These are phyloP conservation scores for Piliocolobus tephrosceles DNA, from an alignment of 2,113 vertebrate genomes.

Conservation along the genomic window DNA sequence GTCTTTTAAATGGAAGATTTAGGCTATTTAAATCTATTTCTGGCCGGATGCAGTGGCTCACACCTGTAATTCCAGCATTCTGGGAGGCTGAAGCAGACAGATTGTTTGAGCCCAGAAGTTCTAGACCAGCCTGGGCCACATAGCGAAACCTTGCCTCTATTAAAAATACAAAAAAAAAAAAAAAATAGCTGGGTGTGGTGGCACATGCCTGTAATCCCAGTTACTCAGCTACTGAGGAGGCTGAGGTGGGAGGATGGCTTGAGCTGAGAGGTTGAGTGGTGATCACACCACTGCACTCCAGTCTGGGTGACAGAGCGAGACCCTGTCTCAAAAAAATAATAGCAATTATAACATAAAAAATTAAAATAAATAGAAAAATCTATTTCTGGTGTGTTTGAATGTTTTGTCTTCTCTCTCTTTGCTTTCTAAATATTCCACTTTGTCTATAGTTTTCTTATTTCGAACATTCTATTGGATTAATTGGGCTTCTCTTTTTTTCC, in stretches of 20 bases:
- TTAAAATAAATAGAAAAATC: background rate
- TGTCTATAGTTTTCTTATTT: background rate
- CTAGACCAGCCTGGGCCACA: background rate
- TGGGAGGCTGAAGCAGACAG: background rate
- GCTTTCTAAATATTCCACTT: background rate
- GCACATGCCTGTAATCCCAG: background rate
- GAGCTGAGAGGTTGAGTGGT: background rate
- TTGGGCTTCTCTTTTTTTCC: background rate
- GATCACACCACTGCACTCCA: background rate
- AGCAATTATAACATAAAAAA: no score
- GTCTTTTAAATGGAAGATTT: slow-evolving; percentile 34
- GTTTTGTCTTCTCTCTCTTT: background rate
- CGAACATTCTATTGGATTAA: background rate
- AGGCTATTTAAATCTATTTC: background rate
- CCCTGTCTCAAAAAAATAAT: background rate
- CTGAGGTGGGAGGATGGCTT: background rate
- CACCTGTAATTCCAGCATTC: background rate
- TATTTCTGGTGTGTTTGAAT: background rate
- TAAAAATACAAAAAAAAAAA: background rate
- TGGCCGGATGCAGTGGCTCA: background rate
- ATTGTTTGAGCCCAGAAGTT: background rate
- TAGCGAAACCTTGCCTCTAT: background rate
- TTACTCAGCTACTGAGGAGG: background rate
- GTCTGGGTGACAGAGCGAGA: background rate
- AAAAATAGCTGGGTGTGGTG: background rate